Base-by-base conservation (phyloP, 2,797 vertebrate species). In the Rallus crepitans region DNA sequence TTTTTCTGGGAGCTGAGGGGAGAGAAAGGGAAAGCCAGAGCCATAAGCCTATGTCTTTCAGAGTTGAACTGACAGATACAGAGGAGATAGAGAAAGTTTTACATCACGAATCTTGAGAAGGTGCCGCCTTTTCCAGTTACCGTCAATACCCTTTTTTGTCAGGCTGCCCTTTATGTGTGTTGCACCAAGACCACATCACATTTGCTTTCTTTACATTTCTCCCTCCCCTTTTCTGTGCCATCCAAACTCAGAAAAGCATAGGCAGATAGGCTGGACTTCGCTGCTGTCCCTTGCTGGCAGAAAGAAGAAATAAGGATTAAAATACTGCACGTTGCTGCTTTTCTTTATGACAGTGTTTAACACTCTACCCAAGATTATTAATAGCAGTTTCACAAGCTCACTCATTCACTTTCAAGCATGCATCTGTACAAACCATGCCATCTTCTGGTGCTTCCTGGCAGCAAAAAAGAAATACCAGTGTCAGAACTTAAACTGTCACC, bases 371-470 rank as follows among this genome's bases (percentile, higher is more conserved):
- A 68, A 70, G 47, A 91, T 88, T 93, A 96, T 93, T 94, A 96
- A 88, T 28, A 94, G 92, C 71, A 63, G 64, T 55, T 96, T 66
- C 68, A 75, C 60, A 72, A 82, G 63, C 94, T 94, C 82, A 18
- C 72, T 90, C 68, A 45, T 53, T 90, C 94, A 79, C 57, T 89
- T 87, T 77, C 50, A 63, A 76, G 88, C 84, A 82, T 5, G 77
- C 87, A 89, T 94, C 91, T 94, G 84, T 97, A 97, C 96, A 93
- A 97, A 98, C 98, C 98, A 97, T 98, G 98, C 98, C 98, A 98
- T 98, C 98, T 98, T 98, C 98, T 98, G 98, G 98, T 98, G 97
- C 92, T 97, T 89, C 93, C 90, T 98, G 97, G 97, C 97, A 96
- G 95, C 95, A 94, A 92, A 88, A 96, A 91, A 83, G 88, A 89